These are phyloP conservation scores for Ammodytes dubius DNA, from an alignment of 2,113 vertebrate genomes.

Conservation along the genomic window DNA sequence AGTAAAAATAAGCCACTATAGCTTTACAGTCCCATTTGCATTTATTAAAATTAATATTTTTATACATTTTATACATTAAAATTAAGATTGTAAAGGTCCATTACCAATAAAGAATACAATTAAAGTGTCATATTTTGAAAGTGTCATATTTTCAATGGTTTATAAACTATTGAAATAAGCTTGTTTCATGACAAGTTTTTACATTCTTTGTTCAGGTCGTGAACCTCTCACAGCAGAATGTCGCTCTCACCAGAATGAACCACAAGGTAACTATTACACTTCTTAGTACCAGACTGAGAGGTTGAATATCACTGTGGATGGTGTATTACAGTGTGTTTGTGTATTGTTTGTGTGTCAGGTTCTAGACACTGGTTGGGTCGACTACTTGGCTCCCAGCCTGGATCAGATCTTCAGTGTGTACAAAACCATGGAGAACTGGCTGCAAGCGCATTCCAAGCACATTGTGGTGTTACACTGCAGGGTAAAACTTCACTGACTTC, in stretches of 20 bases:
- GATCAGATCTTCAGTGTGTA: conserved; percentile 92
- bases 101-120: not conserved
- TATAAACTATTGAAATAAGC: too few species aligned
- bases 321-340: not conserved
- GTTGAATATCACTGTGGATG: not conserved
- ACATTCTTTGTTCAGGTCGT: conserved; percentile 85
- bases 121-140: not conserved
- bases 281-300: too few species aligned
- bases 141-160: too few species aligned
- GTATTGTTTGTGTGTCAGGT: conserved; percentile 79
- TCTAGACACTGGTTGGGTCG: conserved; percentile 92
- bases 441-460: conserved; percentile 87
- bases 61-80: not conserved
- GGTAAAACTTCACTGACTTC: conserved; percentile 76
- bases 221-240: conserved; percentile 91
- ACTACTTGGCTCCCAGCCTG: conserved; percentile 88
- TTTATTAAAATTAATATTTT: not conserved
- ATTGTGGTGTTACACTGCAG: conserved; percentile 93
- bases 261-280: conserved; percentile 86
- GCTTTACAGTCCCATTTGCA: not conserved
- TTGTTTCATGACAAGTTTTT: not conserved
- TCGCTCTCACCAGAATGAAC: conserved; percentile 87
- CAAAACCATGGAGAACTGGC: conserved; percentile 91
- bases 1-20: not conserved
- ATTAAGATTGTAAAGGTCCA: not conserved